These are phyloP conservation scores for Hipposideros armiger DNA, from an alignment of 2,113 vertebrate species.

Conservation along the genomic window DNA sequence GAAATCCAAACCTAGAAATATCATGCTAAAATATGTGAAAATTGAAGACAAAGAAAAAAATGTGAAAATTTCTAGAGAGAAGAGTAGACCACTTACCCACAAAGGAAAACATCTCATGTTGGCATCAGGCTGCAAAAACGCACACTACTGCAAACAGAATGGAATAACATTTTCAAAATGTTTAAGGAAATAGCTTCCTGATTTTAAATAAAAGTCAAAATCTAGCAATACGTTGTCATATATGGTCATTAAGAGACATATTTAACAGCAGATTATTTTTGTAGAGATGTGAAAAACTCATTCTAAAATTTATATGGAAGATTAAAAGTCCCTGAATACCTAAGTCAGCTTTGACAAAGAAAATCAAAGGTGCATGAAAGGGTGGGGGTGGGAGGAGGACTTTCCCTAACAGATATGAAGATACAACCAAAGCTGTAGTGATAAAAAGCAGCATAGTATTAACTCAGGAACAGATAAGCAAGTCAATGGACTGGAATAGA, in stretches of 20 bases:
- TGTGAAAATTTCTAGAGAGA: neutral
- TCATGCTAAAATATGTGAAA: neutral
- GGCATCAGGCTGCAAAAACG: neutral
- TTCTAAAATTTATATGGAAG: neutral
- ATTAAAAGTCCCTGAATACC: neutral
- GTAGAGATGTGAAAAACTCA: neutral
- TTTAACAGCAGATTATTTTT: neutral
- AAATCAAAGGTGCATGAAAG: neutral
- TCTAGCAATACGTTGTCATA: neutral
- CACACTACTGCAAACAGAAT: neutral
- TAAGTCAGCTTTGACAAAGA: neutral
- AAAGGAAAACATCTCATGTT: neutral
- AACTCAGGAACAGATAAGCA: neutral
- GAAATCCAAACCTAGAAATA: neutral
- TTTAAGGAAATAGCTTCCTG: neutral
- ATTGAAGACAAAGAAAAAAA: neutral
- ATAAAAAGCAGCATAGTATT: neutral
- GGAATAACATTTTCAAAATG: neutral
- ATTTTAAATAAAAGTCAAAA: constrained; percentile 32
- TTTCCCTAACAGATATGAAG: neutral
- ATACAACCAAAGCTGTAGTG: neutral
- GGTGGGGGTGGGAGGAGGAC: neutral
- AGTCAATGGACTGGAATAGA: neutral
- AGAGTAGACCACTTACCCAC: neutral
- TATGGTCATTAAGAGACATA: neutral